Base-by-base conservation (phyloP, 2,797 vertebrate species). In the Labeo calbasu region DNA sequence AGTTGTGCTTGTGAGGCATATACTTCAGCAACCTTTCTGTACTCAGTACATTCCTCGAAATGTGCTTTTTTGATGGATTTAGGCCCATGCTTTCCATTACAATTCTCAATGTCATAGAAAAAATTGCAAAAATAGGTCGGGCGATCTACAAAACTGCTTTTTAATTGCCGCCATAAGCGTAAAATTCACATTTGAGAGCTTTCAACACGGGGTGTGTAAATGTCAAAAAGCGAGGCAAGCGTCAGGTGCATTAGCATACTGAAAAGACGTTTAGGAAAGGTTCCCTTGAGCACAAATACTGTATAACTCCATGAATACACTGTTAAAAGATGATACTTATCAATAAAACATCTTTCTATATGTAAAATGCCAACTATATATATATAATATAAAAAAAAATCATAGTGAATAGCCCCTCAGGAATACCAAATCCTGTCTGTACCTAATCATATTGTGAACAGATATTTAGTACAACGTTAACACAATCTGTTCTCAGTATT, bases 1-100 rank as follows among this genome's bases (percentile, higher is more conserved):
- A 87, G 28, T 92, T 94, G 93, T 94, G 94, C 93, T 94, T 93
- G 46, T 84, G 84, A 86, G 72, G 78, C 48, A 36, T 21, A 57
- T 86, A 78, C 73, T 72, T 66, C 36, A 28, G 77, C 68, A 81
- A 32, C 59, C 28, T 50, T 72, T 48, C 66, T 28, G 66, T 79
- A 77, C 87, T 90, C 50, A 14, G 57, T 70, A 75, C 92, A 92
- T 90, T 93, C 90, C 75, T 87, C 15, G 87, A 81, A 78, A 87
- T 87, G 69, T 87, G 59, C 86, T 82, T 57, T 61, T 66, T 14
- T 71, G 25, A 79, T 59, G n/a, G 83, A 46, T 53, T 32, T 1
- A 15, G 84, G 57, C 82, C 63, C 53, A 83, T 91, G 87, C 92
- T 94, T 93, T 93, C 91, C 91, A 46, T 46, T 95, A 92, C 89